These are phyloP conservation scores for Galaxias olidus DNA, from an alignment of 2,797 vertebrate genomes.

Conservation along the genomic window DNA sequence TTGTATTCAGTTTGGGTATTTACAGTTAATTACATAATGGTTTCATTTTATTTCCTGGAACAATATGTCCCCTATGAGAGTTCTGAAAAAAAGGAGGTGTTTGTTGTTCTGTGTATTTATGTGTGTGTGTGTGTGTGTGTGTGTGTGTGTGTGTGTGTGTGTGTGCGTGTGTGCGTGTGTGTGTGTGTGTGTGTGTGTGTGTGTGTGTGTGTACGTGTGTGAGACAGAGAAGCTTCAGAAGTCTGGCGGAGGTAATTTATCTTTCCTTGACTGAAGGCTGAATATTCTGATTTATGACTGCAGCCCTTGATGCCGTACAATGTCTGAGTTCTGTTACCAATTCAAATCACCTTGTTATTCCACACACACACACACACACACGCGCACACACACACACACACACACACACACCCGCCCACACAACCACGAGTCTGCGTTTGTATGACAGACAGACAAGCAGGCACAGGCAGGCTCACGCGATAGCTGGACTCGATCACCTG, in stretches of 20 bases:
- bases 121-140: too few relatives aligned
- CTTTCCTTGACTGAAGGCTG: slow-evolving; percentile 9
- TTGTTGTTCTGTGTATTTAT: too few relatives aligned
- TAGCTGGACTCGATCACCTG: slow-evolving; percentile 93
- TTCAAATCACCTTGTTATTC: slow-evolving; percentile 30
- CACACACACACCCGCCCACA: not conserved
- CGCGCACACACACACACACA: slow-evolving; percentile 4
- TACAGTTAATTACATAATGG: too few relatives aligned
- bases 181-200: slow-evolving; percentile 15
- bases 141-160: not conserved
- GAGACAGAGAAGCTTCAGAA: slow-evolving; percentile 58
- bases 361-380: slow-evolving; percentile 8
- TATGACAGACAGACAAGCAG: slow-evolving; percentile 39
- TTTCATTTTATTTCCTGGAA: too few relatives aligned
- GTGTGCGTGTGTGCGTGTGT: not conserved
- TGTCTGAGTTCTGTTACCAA: slow-evolving; percentile 13
- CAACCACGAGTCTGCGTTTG: slow-evolving; percentile 22
- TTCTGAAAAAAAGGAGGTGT: too few relatives aligned
- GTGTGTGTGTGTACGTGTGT: slow-evolving; percentile 4
- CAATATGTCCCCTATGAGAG: too few relatives aligned
- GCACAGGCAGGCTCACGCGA: slow-evolving; percentile 65
- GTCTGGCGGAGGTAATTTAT: slow-evolving; percentile 73
- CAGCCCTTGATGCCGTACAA: not conserved
- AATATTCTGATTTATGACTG: slow-evolving; percentile 12
- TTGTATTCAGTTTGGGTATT: too few relatives aligned